These are phyloP conservation scores for Plutomurus gul DNA, from an alignment of 1,140 invertebrate genomes.

Conservation along the genomic window DNA sequence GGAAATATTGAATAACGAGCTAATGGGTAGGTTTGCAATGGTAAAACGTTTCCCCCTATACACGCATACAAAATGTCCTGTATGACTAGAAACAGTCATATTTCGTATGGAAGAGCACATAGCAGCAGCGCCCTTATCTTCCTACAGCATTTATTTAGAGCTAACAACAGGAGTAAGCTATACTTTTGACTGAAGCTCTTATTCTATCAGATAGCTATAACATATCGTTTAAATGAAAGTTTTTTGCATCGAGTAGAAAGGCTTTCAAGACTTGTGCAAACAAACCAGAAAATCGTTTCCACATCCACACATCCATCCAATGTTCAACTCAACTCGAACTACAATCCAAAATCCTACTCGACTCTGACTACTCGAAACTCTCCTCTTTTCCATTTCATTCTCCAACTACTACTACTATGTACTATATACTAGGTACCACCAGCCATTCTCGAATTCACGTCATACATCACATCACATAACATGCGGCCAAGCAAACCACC, in stretches of 20 bases:
- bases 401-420: not conserved
- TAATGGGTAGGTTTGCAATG: too few relatives aligned
- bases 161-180: not conserved
- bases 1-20: too few relatives aligned
- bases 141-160: too few relatives aligned
- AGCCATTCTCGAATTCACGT: not conserved
- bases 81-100: too few relatives aligned
- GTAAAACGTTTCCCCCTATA: too few relatives aligned
- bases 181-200: not conserved
- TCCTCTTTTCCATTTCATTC: not conserved
- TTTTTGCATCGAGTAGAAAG: conserved; percentile 41
- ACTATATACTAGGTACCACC: not conserved
- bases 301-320: conserved; percentile 29
- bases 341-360: conserved; percentile 20
- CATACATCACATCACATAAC: not conserved
- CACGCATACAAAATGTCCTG: too few relatives aligned
- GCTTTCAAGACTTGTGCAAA: conserved; percentile 49
- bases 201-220: conserved; percentile 5
- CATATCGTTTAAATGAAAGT: conserved; percentile 38
- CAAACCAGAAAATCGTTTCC: conserved; percentile 47
- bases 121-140: too few relatives aligned
- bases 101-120: too few relatives aligned
- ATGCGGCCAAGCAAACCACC: not conserved
- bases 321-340: conserved; percentile 16
- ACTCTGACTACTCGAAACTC: not conserved